Evolutionary conservation across 2,888 invertebrate species (phyloP), one percentile per base, ranked within the genome.

Genomic region (Heliothis peltigera): DNA sequence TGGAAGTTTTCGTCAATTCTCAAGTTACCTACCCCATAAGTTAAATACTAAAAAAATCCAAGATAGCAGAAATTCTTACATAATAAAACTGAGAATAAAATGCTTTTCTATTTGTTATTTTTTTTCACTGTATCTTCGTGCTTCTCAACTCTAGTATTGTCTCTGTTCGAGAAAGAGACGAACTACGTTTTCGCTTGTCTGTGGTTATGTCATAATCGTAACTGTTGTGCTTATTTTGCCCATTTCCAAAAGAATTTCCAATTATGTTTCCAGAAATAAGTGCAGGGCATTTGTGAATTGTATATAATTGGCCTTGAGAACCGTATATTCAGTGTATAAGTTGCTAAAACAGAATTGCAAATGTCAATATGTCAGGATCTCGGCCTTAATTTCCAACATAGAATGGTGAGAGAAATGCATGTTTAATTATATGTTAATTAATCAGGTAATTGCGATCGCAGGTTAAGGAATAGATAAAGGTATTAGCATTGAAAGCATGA

Each of bases 281-380:
- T 79, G 72, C 84, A 78, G 76, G 70, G 35, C 77, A 81, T 75
- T 80, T 83, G 73, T 88, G 78, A 88, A 84, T 76, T 79, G 80
- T 75, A 73, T 76, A 63, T 81, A 77, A 76, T 86, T 82, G 70
- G 65, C 81, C 79, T 75, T 79, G 77, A 85, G 70, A 79, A 85
- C 82, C 80, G 83, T 84, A 77, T 89, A 84, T 91, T 90, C 82
- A 84, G 83, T 83, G 78, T 80, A 80, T 84, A 88, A 89, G 91
- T 89, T 82, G 82, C 82, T 84, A 88, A 84, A 91, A 93, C 92
- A 91, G 89, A 91, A 92, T 93, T 94, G 94, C 95, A 94, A 95
- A 95, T 95, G 95, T 95, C 95, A 95, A 95, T 95, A 95, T 95
- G 95, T 94, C 95, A 94, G 94, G 95, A 95, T 93, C 93, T 95